Base-by-base conservation (phyloP, 2,888 invertebrate genomes). In the Fragum whitleyi region DNA sequence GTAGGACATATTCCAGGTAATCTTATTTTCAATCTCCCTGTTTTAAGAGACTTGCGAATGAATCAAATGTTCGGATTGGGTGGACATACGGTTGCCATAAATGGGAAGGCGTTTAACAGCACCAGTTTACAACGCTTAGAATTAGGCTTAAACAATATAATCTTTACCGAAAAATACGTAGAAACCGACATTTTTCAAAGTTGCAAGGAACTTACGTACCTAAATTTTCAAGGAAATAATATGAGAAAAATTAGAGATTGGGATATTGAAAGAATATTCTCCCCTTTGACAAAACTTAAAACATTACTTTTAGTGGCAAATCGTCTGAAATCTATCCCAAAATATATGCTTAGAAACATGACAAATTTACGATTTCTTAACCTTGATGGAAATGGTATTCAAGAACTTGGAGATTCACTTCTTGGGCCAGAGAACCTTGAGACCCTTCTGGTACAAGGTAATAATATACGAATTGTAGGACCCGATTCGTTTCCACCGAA, bases 381-480 rank as follows among this genome's bases (percentile, higher is more conserved):
- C n/a, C 23, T 32, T 5, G 61, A 16, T 26, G 61, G 61, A 9
- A 61, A 61, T 32, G 29, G 29, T 26, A 61, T 61, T 61, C 61
- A 32, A n/a, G 3, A 28, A 19, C 26, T 61, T 32, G 21, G 32
- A 9, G 32, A 26, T 32, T 61, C 23, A 6, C 19, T 61, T 61
- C 28, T 19, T 61, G 61, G 61, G 1, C 32, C 26, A 11, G 6
- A 2, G 6, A 32, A 61, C 9, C 32, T 61, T 6, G 3, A 32
- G 5, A 2, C 29, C 16, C n/a, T 61, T 5, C 2, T 1, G 7
- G 9, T 61, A 3, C 14, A 61, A 2, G 61, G 61, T 3, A 61
- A 61, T n/a, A 61, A 61, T n/a, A 61, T 61, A 11, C 11, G 61
- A n/a, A n/a, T 61, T 32, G 6, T 61, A 6, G 26, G 26, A 61